Percentiles rank a stretch among this genome's conserved stretches.
Evolutionary conservation across 2,113 vertebrate species (phyloP).

Genomic region (Tragelaphus scriptus): DNA sequence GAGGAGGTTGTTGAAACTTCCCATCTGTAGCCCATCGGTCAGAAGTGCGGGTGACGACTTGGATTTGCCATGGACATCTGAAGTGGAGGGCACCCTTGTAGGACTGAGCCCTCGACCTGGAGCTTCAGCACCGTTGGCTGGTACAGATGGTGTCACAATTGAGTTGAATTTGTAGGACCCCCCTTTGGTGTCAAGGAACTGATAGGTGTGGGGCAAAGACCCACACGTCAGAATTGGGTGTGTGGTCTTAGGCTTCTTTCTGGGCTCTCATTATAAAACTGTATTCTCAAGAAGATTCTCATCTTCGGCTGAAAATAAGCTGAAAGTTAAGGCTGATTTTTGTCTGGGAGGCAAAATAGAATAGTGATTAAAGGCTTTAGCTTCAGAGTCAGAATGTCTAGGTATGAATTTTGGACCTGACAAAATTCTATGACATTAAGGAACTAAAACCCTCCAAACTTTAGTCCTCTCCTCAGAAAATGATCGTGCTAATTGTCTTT

Average conservation of each 20-base stretch:
- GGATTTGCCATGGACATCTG: neutral
- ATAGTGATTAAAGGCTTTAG: neutral
- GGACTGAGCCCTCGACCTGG: neutral
- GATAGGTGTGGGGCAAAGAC: neutral
- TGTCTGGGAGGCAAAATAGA: neutral
- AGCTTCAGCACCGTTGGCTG: rapidly evolving
- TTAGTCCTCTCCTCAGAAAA: neutral
- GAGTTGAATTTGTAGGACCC: neutral
- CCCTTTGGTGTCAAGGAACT: neutral
- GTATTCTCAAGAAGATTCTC: neutral
- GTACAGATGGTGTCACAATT: neutral
- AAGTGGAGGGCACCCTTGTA: neutral
- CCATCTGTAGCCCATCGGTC: neutral
- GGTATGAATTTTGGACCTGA: neutral
- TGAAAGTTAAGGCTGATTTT: neutral
- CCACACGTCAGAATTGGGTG: neutral
- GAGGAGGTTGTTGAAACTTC: neutral
- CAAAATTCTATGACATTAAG: neutral
- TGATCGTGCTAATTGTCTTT: neutral
- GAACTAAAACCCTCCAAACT: neutral
- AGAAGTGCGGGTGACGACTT: neutral
- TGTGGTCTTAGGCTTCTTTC: neutral
- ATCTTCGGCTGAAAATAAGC: neutral
- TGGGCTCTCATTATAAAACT: neutral
- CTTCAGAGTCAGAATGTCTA: neutral